phyloP scores from a whole-genome alignment of 2,888 invertebrate genomes.

The Beris chalybata region DNA sequence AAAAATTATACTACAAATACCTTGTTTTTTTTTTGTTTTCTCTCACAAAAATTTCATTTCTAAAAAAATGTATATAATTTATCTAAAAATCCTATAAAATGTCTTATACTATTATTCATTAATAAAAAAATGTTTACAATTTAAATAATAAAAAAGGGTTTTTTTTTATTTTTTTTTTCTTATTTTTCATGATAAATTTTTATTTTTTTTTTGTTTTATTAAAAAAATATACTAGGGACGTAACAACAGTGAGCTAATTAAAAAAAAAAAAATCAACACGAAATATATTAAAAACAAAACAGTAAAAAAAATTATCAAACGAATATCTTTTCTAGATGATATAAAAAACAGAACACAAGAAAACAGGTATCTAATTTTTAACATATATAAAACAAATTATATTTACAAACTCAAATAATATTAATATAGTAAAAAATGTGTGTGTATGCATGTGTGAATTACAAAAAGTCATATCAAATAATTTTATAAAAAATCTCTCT shows the following conservation, averaged over 20 bases:
- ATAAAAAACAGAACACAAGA: conserved; percentile 6
- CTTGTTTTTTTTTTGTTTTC: neutral
- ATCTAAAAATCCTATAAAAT: conserved; percentile 33
- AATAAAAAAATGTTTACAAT: conserved; percentile 25
- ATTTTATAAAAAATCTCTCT: conserved; percentile 24
- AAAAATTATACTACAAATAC: conserved; percentile 14
- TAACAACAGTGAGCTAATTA: conserved; percentile 17
- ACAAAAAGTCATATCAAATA: conserved; percentile 29
- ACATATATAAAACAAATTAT: conserved; percentile 26
- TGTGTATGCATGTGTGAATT: neutral
- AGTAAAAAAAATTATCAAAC: neutral
- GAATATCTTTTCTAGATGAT: neutral
- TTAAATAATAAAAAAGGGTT: conserved; percentile 17
- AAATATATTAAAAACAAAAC: conserved; percentile 11
- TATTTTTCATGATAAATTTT: conserved; percentile 8
- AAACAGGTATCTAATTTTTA: conserved; percentile 12
- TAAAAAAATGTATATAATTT: conserved; percentile 32
- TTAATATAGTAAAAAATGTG: conserved; percentile 7
- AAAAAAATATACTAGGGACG: conserved; percentile 25
- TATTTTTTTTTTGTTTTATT: conserved; percentile 10
- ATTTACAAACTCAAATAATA: conserved; percentile 27
- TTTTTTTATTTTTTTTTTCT: conserved; percentile 15
- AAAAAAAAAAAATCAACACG: conserved; percentile 13
- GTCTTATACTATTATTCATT: conserved; percentile 26
- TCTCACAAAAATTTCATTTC: conserved; percentile 32